A percentile compares a stretch with the other conserved stretches of the same genome.
Evolutionary conservation across 23 tunicate species (phyloP).

Genomic region (Corella eumyota): DNA sequence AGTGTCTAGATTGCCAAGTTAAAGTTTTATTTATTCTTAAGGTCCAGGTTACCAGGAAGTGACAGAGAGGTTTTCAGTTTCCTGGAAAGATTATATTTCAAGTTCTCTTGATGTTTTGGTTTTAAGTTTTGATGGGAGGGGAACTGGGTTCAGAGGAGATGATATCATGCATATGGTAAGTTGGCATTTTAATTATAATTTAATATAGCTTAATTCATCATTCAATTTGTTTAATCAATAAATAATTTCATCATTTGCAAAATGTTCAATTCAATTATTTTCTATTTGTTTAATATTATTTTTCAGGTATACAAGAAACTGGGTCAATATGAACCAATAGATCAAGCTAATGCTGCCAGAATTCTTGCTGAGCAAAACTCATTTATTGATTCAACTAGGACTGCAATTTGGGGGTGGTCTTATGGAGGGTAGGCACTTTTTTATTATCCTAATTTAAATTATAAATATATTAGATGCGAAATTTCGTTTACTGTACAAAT

Average conservation of each 20-base stretch:
- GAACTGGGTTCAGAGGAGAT: constrained; percentile 83
- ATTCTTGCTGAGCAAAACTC: constrained; percentile 2
- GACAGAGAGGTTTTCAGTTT: constrained; percentile 32
- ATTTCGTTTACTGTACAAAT: no score
- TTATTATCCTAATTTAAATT: not conserved
- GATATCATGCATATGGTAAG: constrained; percentile 68
- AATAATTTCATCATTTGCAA: constrained; percentile 1
- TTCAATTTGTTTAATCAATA: not conserved
- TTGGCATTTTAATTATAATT: not conserved
- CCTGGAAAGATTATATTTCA: constrained; percentile 70
- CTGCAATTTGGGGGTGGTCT: constrained; percentile 68
- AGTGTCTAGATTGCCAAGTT: no score
- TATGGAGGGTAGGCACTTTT: constrained; percentile 50
- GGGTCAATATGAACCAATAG: constrained; percentile 47
- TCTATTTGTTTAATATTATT: not conserved
- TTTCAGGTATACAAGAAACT: constrained; percentile 38
- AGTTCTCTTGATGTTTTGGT: constrained; percentile 70
- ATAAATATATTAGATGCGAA: not conserved
- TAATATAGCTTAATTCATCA: not conserved
- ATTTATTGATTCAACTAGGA: constrained; percentile 26
- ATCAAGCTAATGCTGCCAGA: constrained; percentile 41
- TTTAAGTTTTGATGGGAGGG: constrained; percentile 87
- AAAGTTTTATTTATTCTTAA: no score
- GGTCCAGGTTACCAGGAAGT: constrained; percentile 77
- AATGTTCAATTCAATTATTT: no score